These are phyloP conservation scores for Pyralis farinalis DNA, from an alignment of 2,888 invertebrate species.

Conservation along the genomic window DNA sequence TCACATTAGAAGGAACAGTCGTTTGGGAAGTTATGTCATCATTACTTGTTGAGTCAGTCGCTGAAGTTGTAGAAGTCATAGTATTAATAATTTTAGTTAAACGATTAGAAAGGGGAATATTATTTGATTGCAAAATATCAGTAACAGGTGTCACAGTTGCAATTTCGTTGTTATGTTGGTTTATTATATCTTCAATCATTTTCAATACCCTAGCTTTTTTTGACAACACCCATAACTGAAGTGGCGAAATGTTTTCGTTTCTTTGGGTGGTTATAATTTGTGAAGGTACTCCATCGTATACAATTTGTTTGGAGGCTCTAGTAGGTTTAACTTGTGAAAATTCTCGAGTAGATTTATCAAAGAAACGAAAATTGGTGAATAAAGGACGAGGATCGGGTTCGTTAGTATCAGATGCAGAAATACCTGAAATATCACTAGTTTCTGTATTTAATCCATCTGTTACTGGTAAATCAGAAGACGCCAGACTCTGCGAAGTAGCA, in stretches of 20 bases:
- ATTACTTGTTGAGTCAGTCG: conserved; percentile 22
- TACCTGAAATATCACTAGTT: conserved; percentile 26
- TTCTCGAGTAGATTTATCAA: conserved; percentile 1
- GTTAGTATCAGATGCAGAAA: conserved; percentile 36
- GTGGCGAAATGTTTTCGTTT: conserved; percentile 51
- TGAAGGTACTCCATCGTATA: too few species aligned
- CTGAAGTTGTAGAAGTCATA: conserved; percentile 51
- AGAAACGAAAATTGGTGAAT: conserved; percentile 47
- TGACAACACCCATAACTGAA: conserved; percentile 69
- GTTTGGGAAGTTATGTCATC: conserved; percentile 26
- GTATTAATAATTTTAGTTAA: conserved; percentile 62
- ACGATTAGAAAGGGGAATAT: conserved; percentile 52
- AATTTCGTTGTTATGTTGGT: conserved; percentile 66
- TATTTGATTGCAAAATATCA: conserved; percentile 45
- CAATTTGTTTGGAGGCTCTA: too few species aligned
- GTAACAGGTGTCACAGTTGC: conserved; percentile 51
- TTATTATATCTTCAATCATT: conserved; percentile 74
- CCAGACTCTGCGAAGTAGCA: conserved; percentile 20
- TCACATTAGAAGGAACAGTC: conserved; percentile 28
- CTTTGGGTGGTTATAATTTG: neutral
- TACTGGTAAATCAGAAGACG: conserved; percentile 38
- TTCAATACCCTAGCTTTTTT: conserved; percentile 71
- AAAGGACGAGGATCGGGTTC: conserved; percentile 48
- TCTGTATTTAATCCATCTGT: conserved; percentile 25
- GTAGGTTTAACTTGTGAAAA: neutral